Evolutionary conservation across 1,140 invertebrate genomes (phyloP).

Genomic region (Muscidifurax raptorellus): DNA sequence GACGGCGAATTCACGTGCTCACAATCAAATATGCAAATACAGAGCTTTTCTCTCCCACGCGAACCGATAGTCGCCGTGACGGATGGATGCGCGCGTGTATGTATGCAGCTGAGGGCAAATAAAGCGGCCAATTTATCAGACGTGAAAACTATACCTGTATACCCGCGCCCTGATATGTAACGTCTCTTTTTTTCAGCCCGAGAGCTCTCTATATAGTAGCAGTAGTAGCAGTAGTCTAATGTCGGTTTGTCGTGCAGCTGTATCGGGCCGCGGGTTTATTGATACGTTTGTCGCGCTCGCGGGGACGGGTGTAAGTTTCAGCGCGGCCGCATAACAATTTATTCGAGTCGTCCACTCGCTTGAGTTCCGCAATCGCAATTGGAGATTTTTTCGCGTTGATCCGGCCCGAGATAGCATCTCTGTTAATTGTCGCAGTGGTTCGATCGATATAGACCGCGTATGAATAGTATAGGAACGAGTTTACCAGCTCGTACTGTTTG

Average conservation of each 20-base stretch:
- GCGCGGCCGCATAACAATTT: background rate
- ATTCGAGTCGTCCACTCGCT: background rate
- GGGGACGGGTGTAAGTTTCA: background rate
- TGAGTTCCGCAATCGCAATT: background rate
- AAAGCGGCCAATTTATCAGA: slow-evolving; percentile 63
- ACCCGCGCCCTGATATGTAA: background rate
- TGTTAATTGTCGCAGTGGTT: background rate
- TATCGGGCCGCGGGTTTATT: background rate
- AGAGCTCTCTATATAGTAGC: too few species aligned
- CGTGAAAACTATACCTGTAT: background rate
- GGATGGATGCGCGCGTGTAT: slow-evolving; percentile 54
- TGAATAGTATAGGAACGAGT: background rate
- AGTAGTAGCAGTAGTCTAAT: background rate
- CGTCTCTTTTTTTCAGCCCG: slow-evolving; percentile 9
- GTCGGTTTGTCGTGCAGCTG: background rate
- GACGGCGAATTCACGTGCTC: slow-evolving; percentile 58
- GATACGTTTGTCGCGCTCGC: background rate
- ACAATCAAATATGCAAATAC: slow-evolving; percentile 72
- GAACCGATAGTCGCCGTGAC: slow-evolving; percentile 57
- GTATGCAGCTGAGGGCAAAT: slow-evolving; percentile 51
- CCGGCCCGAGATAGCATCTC: background rate
- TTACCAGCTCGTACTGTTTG: background rate
- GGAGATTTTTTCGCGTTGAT: background rate
- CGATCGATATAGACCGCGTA: background rate
- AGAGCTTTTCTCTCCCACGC: slow-evolving; percentile 49